Evolutionary conservation across 2,888 invertebrate species (phyloP).

Genomic region (Megamerina dolium): DNA sequence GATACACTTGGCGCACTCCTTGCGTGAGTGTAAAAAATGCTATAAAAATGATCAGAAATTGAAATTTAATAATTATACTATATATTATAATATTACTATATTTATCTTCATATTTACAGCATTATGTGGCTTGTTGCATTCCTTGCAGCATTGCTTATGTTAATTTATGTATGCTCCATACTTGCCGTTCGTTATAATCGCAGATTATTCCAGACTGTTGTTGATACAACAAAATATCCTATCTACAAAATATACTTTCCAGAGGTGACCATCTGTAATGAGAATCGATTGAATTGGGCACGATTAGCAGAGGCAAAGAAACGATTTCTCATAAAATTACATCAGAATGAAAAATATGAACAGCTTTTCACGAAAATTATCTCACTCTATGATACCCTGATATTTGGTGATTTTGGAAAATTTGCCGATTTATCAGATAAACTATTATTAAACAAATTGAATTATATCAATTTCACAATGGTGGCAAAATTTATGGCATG

Average conservation of each 20-base stretch:
- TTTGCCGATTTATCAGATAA: conserved; percentile 20
- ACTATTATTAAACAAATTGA: conserved; percentile 22
- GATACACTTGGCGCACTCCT: too few relatives aligned
- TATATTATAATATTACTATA: too few relatives aligned
- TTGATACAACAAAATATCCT: conserved; percentile 36
- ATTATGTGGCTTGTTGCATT: conserved; percentile 13
- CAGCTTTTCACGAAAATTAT: conserved; percentile 30
- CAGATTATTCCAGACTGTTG: conserved; percentile 34
- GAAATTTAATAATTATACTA: too few relatives aligned
- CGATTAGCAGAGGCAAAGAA: conserved; percentile 29
- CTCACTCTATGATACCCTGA: conserved; percentile 32
- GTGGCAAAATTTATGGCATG: conserved; percentile 38
- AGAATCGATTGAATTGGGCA: conserved; percentile 44
- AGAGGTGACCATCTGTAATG: conserved; percentile 41
- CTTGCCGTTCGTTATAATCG: conserved; percentile 6
- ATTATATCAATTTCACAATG: conserved; percentile 38
- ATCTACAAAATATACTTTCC: conserved; percentile 41
- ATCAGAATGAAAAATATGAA: conserved; percentile 16
- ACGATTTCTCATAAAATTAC: conserved; percentile 27
- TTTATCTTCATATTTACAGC: too few relatives aligned
- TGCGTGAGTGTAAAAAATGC: too few relatives aligned
- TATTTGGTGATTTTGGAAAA: conserved; percentile 30
- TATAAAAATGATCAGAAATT: too few relatives aligned
- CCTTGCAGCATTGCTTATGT: conserved; percentile 2
- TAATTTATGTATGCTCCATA: conserved; percentile 8